phyloP scores from a whole-genome alignment of 2,113 vertebrate species.

The Hystrix cristata region DNA sequence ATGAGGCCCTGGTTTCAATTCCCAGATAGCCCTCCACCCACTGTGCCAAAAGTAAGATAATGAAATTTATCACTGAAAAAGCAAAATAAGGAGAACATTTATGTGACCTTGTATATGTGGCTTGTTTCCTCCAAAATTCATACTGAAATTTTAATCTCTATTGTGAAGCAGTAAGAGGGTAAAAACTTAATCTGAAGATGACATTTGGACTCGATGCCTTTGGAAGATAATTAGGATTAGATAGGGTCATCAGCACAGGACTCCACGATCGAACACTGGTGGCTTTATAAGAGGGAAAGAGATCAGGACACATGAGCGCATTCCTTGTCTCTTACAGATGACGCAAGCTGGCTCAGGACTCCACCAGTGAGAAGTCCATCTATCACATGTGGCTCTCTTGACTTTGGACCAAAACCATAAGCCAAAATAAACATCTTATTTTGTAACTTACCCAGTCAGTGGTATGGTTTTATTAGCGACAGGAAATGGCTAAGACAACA shows the following conservation, averaged over 20 bases:
- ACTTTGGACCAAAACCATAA: neutral
- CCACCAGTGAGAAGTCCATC: neutral
- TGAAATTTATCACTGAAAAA: neutral
- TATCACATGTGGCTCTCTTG: neutral
- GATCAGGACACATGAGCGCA: neutral
- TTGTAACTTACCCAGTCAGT: neutral
- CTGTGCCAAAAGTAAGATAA: too few species aligned
- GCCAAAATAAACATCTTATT: neutral
- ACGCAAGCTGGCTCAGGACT: neutral
- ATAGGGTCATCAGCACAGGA: neutral
- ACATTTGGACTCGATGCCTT: neutral
- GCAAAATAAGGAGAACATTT: neutral
- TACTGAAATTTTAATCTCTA: neutral
- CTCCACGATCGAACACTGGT: neutral
- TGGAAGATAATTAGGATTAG: neutral
- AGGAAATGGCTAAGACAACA: neutral
- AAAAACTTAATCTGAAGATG: neutral
- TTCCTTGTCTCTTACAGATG: neutral
- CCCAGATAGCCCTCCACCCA: neutral
- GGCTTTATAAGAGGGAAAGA: neutral
- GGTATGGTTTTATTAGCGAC: neutral
- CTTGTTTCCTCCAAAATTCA: neutral
- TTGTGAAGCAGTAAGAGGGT: neutral
- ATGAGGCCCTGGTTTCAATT: neutral
- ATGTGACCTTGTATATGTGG: neutral